Base-by-base conservation (phyloP, 1,140 invertebrate species). In the Bemisia tabaci region DNA sequence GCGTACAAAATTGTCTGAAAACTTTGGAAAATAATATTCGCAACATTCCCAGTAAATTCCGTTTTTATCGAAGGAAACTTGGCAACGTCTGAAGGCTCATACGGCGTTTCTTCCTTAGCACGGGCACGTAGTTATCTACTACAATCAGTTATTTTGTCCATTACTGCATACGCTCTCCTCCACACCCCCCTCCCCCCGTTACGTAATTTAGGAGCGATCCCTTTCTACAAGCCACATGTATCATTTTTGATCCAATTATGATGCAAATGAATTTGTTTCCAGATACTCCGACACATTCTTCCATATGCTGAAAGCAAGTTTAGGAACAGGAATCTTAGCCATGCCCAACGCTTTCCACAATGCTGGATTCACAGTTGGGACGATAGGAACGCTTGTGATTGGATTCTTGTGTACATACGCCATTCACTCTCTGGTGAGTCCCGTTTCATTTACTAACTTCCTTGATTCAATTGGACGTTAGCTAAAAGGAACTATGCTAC, bases 251-350 rank as follows among this genome's bases (percentile, higher is more conserved):
- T n/a, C n/a, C n/a, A n/a, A n/a, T n/a, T n/a, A n/a, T n/a, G n/a
- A n/a, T n/a, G n/a, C n/a, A n/a, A n/a, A n/a, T n/a, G 12, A 62
- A 66, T 39, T 72, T 69, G 70, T 70, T 72, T 78, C 17, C 72
- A 91, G 89, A 63, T 90, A 90, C 77, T 77, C 78, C 26, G 89
- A 91, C 67, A 92, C 90, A 0, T 79, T 92, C 69, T 84, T 92
- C 69, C 90, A 93, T 74, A 76, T 93, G 68, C 75, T 92, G 22
- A 93, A 93, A 73, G 90, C 89, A 24, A 93, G 92, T 73, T 82
- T 95, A 65, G 93, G 93, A 5, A 94, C 92, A 0, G 92, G 93
- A 5, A 90, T 95, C 60, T 74, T 95, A 62, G 92, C 92, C 22
- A 94, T 95, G 89, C 90, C 92, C 1, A 84, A 86, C 72, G 92